Base-by-base conservation (phyloP, 2,113 vertebrate genomes). In the Lophotis ruficrista region DNA sequence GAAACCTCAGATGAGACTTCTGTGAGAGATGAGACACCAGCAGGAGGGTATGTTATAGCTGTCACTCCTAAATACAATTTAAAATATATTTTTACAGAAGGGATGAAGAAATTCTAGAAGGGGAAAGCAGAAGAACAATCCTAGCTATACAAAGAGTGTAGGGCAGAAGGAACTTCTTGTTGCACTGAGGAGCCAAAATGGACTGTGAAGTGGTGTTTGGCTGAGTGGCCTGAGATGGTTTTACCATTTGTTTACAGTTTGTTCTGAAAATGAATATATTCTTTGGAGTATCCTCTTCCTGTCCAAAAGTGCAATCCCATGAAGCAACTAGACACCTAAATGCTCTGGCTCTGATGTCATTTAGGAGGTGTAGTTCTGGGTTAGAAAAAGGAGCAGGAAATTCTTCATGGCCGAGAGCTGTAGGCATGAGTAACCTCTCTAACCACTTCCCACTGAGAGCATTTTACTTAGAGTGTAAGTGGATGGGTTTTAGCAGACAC, bases 221-320 rank as follows among this genome's bases (percentile, higher is more conserved):
- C 21, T 0, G 1, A 60, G 21, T 1, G 14, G 35, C 14, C 28
- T 12, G 2, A 22, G 18, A 30, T 3, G 16, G 8, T 23, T 83
- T 72, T 41, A 61, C 41, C 41, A 41, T 41, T 41, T 41, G 41
- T 41, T 41, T 14, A 14, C 41, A 41, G 41, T 56, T 56, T 68
- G 10, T 50, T 69, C 8, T 79, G 17, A 51, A 66, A 79, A 33
- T 30, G 5, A 92, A 56, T 38, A 28, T 23, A 3, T 17, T 56
- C 10, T 56, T 60, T 21, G 15, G 18, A 60, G 9, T 8, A 50
- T 14, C 20, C n/a, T 65, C 37, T 71, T 45, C 73, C 58, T 53
- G 20, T 20, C 14, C 19, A 56, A 12, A 75, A 86, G 8, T 14
- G 20, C 11, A 79, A 51, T 10, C 15, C 12, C 35, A 56, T 22